phyloP scores from a whole-genome alignment of 2,113 vertebrate genomes.

The Myocastor coypus region DNA sequence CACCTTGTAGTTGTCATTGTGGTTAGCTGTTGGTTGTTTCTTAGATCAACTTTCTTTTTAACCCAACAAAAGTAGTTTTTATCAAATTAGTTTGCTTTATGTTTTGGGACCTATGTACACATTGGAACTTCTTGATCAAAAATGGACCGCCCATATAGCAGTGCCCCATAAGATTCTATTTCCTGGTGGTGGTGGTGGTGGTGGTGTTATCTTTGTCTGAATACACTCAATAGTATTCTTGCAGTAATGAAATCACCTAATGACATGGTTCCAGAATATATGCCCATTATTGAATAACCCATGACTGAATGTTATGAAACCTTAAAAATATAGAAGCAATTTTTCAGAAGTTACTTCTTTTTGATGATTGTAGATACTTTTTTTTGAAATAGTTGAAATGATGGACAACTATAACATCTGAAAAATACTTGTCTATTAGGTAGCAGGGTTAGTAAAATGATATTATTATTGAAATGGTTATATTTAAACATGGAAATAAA shows the following conservation, averaged over 20 bases:
- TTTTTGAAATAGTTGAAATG: constrained; percentile 9
- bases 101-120: not conserved
- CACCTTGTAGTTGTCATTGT: not conserved
- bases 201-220: not conserved
- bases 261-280: not conserved
- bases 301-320: constrained; percentile 17
- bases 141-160: not conserved
- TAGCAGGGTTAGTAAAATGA: not conserved
- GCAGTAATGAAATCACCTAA: not conserved
- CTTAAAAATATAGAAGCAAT: not conserved
- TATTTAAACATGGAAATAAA: constrained; percentile 56
- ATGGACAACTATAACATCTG: not conserved
- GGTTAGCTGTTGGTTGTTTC: not conserved
- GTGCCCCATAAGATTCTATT: not conserved
- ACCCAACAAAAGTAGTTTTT: constrained; percentile 31
- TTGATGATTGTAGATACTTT: not conserved
- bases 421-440: not conserved
- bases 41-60: constrained; percentile 33
- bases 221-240: not conserved
- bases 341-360: constrained; percentile 22
- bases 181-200: no score
- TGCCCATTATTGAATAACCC: not conserved
- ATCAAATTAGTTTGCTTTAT: constrained; percentile 28
- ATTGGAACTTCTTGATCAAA: not conserved
- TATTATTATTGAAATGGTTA: not conserved